These are phyloP conservation scores for Drosophila nikananu DNA, from an alignment of 1,140 invertebrate species.

Conservation along the genomic window DNA sequence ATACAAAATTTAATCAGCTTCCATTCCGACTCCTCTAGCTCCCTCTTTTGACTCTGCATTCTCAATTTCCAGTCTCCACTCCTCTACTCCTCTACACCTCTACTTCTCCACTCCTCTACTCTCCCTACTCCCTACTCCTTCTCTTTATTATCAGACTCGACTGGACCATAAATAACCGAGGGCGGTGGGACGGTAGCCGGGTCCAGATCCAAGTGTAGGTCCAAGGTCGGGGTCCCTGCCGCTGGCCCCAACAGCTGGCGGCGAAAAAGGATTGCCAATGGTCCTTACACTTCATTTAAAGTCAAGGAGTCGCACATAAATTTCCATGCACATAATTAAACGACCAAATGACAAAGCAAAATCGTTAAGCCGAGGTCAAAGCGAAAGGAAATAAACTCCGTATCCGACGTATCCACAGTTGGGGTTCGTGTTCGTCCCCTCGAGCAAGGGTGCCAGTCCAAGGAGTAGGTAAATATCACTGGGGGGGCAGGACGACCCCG, in stretches of 20 bases:
- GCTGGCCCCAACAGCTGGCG: conserved; percentile 64
- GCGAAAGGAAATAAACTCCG: conserved; percentile 20
- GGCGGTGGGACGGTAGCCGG: neutral
- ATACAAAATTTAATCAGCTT: conserved; percentile 81
- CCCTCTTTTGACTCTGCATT: neutral
- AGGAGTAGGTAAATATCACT: no score
- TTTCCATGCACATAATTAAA: conserved; percentile 84
- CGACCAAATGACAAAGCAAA: conserved; percentile 81
- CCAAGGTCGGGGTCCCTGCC: conserved; percentile 29
- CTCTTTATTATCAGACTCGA: conserved; percentile 70
- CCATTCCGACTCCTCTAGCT: conserved; percentile 3
- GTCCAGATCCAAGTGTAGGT: conserved; percentile 32
- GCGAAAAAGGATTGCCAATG: conserved; percentile 70
- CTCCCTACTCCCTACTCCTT: neutral
- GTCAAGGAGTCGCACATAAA: conserved; percentile 83
- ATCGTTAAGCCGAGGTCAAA: conserved; percentile 77
- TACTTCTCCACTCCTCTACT: no score
- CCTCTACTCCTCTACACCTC: neutral
- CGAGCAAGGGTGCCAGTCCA: no score
- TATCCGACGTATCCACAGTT: neutral
- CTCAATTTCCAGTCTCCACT: neutral
- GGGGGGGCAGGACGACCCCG: neutral
- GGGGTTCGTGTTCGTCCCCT: neutral
- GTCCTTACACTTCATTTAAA: conserved; percentile 82
- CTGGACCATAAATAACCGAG: conserved; percentile 65